A percentile compares a stretch with the other conserved stretches of the same genome.
phyloP scores from a whole-genome alignment of 1,140 invertebrate genomes.

The Agrypnia vestita region DNA sequence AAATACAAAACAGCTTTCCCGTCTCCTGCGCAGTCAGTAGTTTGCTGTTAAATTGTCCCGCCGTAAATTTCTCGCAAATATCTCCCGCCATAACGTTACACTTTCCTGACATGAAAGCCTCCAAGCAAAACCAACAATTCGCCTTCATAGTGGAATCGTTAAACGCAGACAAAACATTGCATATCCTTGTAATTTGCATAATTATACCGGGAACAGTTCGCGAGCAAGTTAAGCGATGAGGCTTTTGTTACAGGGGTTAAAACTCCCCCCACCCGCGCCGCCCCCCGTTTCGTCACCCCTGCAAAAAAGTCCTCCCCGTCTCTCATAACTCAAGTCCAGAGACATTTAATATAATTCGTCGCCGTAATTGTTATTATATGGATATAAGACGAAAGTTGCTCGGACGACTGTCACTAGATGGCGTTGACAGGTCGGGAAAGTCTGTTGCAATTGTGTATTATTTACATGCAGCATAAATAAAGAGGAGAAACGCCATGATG shows the following conservation, averaged over 20 bases:
- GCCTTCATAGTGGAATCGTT: constrained; percentile 15
- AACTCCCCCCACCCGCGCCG: neutral
- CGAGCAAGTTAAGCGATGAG: constrained; percentile 32
- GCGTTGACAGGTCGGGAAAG: constrained; percentile 42
- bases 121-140: constrained; percentile 8
- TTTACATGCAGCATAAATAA: no score
- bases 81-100: neutral
- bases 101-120: neutral
- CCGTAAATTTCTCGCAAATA: constrained; percentile 6
- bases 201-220: constrained; percentile 38
- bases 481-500: no score
- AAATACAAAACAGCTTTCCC: no score
- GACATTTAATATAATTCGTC: constrained; percentile 56
- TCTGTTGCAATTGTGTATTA: no score
- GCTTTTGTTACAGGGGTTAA: constrained; percentile 29
- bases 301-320: neutral
- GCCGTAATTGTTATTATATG: constrained; percentile 60
- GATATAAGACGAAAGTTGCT: constrained; percentile 60
- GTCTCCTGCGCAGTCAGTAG: neutral
- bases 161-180: constrained; percentile 46
- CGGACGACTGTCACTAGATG: constrained; percentile 51
- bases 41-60: neutral
- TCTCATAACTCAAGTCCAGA: constrained; percentile 24
- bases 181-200: constrained; percentile 48
- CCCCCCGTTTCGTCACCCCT: constrained; percentile 26